phyloP scores from a whole-genome alignment of 1,140 invertebrate species.

The Zaprionus ornatus region DNA sequence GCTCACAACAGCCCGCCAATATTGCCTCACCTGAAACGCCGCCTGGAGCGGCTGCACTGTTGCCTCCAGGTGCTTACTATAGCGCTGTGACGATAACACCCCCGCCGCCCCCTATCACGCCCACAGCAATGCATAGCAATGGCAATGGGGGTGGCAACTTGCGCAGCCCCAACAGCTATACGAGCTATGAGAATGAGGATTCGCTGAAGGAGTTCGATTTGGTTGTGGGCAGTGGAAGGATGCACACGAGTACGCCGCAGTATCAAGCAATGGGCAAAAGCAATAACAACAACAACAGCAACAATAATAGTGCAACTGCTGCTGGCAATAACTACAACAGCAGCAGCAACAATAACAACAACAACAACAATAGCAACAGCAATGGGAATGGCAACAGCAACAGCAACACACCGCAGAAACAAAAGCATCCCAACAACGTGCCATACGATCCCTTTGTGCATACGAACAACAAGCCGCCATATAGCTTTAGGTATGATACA shows the following conservation, averaged over 20 bases:
- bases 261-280: slow-evolving; percentile 48
- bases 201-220: slow-evolving; percentile 80
- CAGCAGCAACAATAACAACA: slow-evolving; percentile 23
- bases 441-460: slow-evolving; percentile 91
- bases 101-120: slow-evolving; percentile 59
- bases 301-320: slow-evolving; percentile 38
- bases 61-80: slow-evolving; percentile 51
- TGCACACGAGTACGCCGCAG: slow-evolving; percentile 72
- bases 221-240: slow-evolving; percentile 37
- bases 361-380: slow-evolving; percentile 10
- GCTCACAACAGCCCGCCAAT: slow-evolving; percentile 52
- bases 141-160: slow-evolving; percentile 48
- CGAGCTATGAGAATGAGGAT: slow-evolving; percentile 81
- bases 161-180: slow-evolving; percentile 75
- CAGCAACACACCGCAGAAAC: slow-evolving; percentile 81
- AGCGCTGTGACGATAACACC: slow-evolving; percentile 48
- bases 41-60: slow-evolving; percentile 16
- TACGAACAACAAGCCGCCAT: slow-evolving; percentile 95
- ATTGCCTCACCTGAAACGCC: slow-evolving; percentile 56
- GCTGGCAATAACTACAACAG: slow-evolving; percentile 7
- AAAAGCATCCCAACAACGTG: slow-evolving; percentile 89
- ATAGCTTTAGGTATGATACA: slow-evolving; percentile 86
- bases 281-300: slow-evolving; percentile 36
- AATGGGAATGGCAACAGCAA: slow-evolving; percentile 16
- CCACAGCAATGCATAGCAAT: slow-evolving; percentile 49